phyloP scores from a whole-genome alignment of 2,797 vertebrate genomes.

The Cetoscarus ocellatus region DNA sequence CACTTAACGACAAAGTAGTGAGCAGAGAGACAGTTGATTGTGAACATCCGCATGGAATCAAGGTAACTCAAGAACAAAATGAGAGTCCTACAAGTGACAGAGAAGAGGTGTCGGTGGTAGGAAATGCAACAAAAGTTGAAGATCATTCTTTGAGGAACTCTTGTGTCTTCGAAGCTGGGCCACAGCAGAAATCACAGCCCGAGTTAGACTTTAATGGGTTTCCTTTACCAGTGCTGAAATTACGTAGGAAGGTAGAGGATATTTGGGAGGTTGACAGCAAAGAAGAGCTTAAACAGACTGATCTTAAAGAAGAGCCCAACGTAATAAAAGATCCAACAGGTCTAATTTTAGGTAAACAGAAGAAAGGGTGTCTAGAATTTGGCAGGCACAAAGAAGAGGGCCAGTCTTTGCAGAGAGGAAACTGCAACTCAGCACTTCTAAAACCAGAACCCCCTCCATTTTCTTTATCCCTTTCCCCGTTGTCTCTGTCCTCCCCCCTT shows the following conservation, averaged over 20 bases:
- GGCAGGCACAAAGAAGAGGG: constrained; percentile 76
- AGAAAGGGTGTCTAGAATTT: constrained; percentile 45
- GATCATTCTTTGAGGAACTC: constrained; percentile 61
- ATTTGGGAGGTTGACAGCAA: constrained; percentile 83
- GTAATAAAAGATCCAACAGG: constrained; percentile 50
- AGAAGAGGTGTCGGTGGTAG: not conserved
- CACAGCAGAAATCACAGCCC: constrained; percentile 50
- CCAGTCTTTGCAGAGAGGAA: constrained; percentile 43
- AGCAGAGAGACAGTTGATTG: constrained; percentile 32
- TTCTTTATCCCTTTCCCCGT: constrained; percentile 82
- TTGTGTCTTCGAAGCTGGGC: constrained; percentile 67
- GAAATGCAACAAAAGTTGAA: constrained; percentile 62
- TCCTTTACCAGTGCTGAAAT: constrained; percentile 76
- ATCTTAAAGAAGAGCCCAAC: constrained; percentile 47
- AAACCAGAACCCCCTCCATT: constrained; percentile 74
- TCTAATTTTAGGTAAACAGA: constrained; percentile 52
- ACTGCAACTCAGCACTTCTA: constrained; percentile 19
- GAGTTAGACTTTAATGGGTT: constrained; percentile 51
- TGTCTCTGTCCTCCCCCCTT: constrained; percentile 82
- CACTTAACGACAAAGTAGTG: constrained; percentile 9
- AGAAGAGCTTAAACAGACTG: constrained; percentile 46
- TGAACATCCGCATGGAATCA: constrained; percentile 4
- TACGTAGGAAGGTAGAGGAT: constrained; percentile 81
- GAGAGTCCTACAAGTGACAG: constrained; percentile 13
- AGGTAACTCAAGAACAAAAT: constrained; percentile 19